Conservation (phyloP, 2,113 vertebrate species). For the Salvelinus namaycush region DNA sequence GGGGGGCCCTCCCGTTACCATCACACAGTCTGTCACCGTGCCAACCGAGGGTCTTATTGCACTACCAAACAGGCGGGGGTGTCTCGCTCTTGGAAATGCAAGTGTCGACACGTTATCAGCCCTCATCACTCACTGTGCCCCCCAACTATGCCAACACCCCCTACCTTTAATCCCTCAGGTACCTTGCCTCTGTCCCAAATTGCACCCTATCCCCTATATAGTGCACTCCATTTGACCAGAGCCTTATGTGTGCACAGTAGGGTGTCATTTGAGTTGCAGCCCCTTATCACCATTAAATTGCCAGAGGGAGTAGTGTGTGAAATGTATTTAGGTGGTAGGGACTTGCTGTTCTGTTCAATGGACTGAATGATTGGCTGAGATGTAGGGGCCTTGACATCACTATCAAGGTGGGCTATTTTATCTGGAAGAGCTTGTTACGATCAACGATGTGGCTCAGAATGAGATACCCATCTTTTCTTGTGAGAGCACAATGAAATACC, state of each 20-base stretch:
- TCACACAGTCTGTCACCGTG: constrained; percentile 54
- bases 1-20: constrained; percentile 35
- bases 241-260: too few relatives aligned
- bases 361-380: constrained; percentile 47
- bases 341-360: constrained; percentile 32
- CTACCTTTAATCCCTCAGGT: not conserved
- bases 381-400: constrained; percentile 9
- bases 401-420: not conserved
- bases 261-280: not conserved
- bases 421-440: not conserved
- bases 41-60: constrained; percentile 48
- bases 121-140: constrained; percentile 33
- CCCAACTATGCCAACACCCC: constrained; percentile 8
- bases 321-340: not conserved
- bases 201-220: too few relatives aligned
- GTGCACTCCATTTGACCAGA: too few relatives aligned
- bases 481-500: too few relatives aligned
- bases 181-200: not conserved
- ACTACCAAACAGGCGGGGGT: constrained; percentile 28
- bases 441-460: constrained; percentile 14
- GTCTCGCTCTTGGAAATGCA: constrained; percentile 40
- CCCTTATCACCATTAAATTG: not conserved
- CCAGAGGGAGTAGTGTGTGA: not conserved
- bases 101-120: constrained; percentile 59
- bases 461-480: too few relatives aligned